Base-by-base conservation (phyloP, 1,140 invertebrate genomes). In the Amyelois transitella region DNA sequence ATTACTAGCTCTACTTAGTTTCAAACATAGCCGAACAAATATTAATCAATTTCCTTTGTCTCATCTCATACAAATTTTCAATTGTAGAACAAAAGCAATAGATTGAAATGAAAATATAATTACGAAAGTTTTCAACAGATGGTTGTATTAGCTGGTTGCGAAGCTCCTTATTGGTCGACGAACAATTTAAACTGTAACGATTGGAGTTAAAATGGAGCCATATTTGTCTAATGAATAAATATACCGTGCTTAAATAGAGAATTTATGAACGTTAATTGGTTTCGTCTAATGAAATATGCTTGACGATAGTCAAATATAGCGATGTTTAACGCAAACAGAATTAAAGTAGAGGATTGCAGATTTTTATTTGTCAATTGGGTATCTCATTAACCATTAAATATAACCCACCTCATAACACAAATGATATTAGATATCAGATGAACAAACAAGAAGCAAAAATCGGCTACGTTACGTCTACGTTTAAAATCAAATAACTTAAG, bases 71-170 rank as follows among this genome's bases (percentile, higher is more conserved):
- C 22, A 17, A 59, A 54, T 43, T 53, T 48, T 50, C 22, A 52
- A n/a, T n/a, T n/a, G n/a, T n/a, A n/a, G n/a, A 53, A 59, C 52
- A 59, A 59, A 50, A 53, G 57, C 48, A 48, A 59, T 53, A 58
- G 48, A 58, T 51, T 21, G 20, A 48, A 59, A 43, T 53, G 51
- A 38, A 59, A 51, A 49, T 59, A 53, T 59, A 59, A 59, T 59
- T 59, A 59, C 51, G 28, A 59, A 59, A 59, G 51, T 59, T 54
- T 38, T 48, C 43, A 49, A 49, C 49, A 53, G 54, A 59, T 54
- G 32, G 51, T 17, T 18, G 51, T 59, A 53, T 53, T 51, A 54
- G 48, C 48, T 58, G 48, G 43, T 7, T 51, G 8, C 43, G 38
- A n/a, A 48, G 45, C 18, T 21, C 14, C 7, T 21, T 48, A 48